These are phyloP conservation scores for Cosmorhoe ocellata DNA, from an alignment of 2,888 invertebrate genomes.

Conservation along the genomic window DNA sequence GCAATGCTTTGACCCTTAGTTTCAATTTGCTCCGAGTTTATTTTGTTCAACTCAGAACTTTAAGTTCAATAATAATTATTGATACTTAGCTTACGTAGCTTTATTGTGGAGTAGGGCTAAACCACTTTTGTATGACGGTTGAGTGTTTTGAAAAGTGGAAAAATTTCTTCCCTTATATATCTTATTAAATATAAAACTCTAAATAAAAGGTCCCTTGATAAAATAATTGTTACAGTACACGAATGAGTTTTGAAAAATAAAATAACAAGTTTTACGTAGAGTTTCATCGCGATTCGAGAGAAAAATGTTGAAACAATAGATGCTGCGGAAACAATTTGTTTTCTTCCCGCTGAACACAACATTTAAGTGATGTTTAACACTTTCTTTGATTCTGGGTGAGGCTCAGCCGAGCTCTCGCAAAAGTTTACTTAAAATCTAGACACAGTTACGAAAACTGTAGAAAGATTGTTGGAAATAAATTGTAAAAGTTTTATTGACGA, in stretches of 20 bases:
- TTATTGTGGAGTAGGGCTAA: too few species aligned
- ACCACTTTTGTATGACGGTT: too few species aligned
- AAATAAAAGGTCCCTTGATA: too few species aligned
- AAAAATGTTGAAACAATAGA: conserved; percentile 13
- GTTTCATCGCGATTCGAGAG: conserved; percentile 10
- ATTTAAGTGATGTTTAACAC: conserved; percentile 31
- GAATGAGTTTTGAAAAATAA: conserved; percentile 22
- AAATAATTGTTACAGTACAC: neutral
- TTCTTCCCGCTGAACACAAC: conserved; percentile 15
- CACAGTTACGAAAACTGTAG: neutral
- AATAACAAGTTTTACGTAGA: conserved; percentile 20
- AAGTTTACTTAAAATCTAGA: conserved; percentile 8
- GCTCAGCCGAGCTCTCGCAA: conserved; percentile 16
- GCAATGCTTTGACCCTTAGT: conserved; percentile 12
- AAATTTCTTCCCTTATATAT: too few species aligned
- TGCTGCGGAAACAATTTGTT: conserved; percentile 16
- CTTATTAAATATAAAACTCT: too few species aligned
- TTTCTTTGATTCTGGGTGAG: conserved; percentile 29
- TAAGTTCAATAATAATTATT: too few species aligned
- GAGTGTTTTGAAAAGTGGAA: too few species aligned
- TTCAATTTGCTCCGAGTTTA: too few species aligned
- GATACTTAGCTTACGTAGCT: too few species aligned
- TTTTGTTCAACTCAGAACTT: neutral
- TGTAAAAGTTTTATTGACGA: neutral
- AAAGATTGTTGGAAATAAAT: conserved; percentile 8